These are phyloP conservation scores for Paradisaea rubra DNA, from an alignment of 2,113 vertebrate genomes.

Conservation along the genomic window DNA sequence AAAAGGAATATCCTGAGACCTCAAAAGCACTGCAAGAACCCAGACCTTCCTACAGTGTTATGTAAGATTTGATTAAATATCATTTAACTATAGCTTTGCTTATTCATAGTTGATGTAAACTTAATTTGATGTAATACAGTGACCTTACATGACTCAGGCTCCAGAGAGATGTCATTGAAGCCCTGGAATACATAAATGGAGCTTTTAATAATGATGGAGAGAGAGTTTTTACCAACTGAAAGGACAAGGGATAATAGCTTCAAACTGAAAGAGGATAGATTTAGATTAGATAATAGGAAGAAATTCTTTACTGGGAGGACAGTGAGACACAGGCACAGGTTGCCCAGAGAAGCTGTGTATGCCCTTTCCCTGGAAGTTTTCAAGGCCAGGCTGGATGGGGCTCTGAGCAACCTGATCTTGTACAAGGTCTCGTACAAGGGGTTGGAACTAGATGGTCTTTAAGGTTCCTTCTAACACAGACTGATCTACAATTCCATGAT, in stretches of 20 bases:
- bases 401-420: background rate
- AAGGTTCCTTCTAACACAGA: background rate
- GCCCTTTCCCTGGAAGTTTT: background rate
- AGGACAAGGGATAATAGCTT: background rate
- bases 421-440: background rate
- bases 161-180: background rate
- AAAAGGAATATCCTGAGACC: background rate
- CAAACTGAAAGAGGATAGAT: background rate
- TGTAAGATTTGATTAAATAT: background rate
- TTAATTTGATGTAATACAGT: background rate
- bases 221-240: background rate
- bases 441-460: accelerated
- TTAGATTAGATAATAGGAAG: background rate
- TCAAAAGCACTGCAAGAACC: background rate
- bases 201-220: background rate
- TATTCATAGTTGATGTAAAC: background rate
- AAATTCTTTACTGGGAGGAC: background rate
- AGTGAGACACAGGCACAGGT: background rate
- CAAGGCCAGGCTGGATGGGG: background rate
- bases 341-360: background rate
- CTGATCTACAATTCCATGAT: background rate
- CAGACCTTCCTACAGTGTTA: background rate
- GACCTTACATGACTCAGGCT: background rate
- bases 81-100: background rate
- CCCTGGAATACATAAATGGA: background rate